Conservation (phyloP, 1,140 invertebrate genomes). For the Drosophila sechellia region DNA sequence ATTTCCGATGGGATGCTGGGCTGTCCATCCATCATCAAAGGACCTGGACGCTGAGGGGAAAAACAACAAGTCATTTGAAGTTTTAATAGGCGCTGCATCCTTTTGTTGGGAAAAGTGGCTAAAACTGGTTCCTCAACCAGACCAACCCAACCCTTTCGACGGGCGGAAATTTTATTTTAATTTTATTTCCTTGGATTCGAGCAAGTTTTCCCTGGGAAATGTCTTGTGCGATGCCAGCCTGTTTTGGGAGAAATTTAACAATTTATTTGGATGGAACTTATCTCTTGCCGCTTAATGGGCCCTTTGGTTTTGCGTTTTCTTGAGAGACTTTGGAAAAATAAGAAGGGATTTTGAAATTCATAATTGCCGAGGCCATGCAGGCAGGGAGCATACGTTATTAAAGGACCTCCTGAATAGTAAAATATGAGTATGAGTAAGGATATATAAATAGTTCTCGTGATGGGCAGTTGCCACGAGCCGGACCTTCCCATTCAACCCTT, state of each 20-base stretch:
- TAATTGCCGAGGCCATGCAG: slow-evolving; percentile 20
- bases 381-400: background rate
- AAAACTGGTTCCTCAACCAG: slow-evolving; percentile 65
- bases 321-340: slow-evolving; percentile 49
- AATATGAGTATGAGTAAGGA: background rate
- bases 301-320: slow-evolving; percentile 34
- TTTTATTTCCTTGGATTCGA: slow-evolving; percentile 38
- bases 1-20: slow-evolving; percentile 48
- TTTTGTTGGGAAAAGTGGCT: slow-evolving; percentile 57
- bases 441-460: background rate
- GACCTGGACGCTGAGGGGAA: slow-evolving; percentile 53
- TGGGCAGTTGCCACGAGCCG: slow-evolving; percentile 14
- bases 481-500: slow-evolving; percentile 53
- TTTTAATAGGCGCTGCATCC: slow-evolving; percentile 79
- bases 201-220: slow-evolving; percentile 47
- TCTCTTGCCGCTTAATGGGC: slow-evolving; percentile 58
- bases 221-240: slow-evolving; percentile 17
- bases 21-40: slow-evolving; percentile 73
- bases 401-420: background rate
- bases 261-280: slow-evolving; percentile 64
- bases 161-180: slow-evolving; percentile 61
- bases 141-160: slow-evolving; percentile 59
- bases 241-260: slow-evolving; percentile 28
- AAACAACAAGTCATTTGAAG: slow-evolving; percentile 80
- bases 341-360: slow-evolving; percentile 33